Evolutionary conservation across 1,140 invertebrate genomes (phyloP), one percentile per base, ranked within the genome.

Genomic region (Charaxes varanes): DNA sequence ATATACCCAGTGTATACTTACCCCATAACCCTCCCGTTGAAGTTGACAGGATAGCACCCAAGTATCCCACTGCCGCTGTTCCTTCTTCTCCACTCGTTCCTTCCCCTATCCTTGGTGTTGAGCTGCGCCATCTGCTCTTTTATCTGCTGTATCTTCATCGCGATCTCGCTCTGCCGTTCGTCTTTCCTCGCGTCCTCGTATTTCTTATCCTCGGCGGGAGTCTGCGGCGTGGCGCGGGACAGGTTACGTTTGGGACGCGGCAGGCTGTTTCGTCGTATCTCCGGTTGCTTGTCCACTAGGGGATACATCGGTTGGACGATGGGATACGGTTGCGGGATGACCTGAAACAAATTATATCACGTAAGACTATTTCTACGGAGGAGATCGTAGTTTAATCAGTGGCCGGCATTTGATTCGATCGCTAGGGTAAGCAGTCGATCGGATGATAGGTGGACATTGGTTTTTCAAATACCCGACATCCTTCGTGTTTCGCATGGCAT

Each of bases 91-190:
- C 55, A 59, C 2, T 67, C 62, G 2, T 62, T 52, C 24, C 44
- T 45, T 17, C 41, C 13, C n/a, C 8, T 28, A 6, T 58, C 48
- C 31, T 42, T 58, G n/a, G 51, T 60, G 24, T 53, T 66, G 31
- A 63, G 13, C 10, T 51, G 42, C 6, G 64, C 49, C 64, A 77
- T 65, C 28, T 78, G 70, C 3, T 72, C 61, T 11, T 76, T 80
- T 0, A 80, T 76, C 46, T 78, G 67, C 15, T 72, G 63, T 48
- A 79, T 72, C 34, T 62, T 69, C n/a, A 43, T 42, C 0, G 62
- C 56, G 0, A 74, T 63, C 1, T 79, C 74, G 22, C 31, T 54
- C 17, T 51, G 31, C 30, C 53, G 34, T 6, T 8, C 34, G 5
- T 60, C 28, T 13, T 28, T 11, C 11, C 30, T 45, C 10, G 17